Conservation (phyloP, 1,140 invertebrate species). For the Leucophenga varia region DNA sequence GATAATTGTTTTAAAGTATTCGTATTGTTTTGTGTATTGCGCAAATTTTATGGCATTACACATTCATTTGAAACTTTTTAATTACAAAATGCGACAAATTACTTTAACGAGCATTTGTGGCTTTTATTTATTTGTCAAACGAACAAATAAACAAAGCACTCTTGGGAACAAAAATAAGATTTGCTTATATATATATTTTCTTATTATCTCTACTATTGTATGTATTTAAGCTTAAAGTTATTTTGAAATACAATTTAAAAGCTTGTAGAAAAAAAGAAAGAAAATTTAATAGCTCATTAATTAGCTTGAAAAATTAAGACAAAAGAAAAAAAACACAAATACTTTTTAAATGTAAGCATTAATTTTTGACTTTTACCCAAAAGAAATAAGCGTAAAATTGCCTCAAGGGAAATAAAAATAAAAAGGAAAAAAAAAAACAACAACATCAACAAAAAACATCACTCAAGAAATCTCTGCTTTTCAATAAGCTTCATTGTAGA, state of each 20-base stretch:
- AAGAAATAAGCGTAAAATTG: too few relatives aligned
- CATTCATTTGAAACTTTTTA: conserved; percentile 42
- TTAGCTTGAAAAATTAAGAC: conserved; percentile 4
- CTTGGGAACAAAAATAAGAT: too few relatives aligned
- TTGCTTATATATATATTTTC: too few relatives aligned
- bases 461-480: conserved; percentile 26
- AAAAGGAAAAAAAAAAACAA: conserved; percentile 15
- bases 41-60: conserved; percentile 7
- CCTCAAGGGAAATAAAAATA: conserved; percentile 1
- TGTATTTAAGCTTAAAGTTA: too few relatives aligned
- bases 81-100: conserved; percentile 48
- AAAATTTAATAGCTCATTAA: conserved; percentile 9
- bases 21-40: conserved; percentile 7
- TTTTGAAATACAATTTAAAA: too few relatives aligned
- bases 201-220: too few relatives aligned
- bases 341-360: conserved; percentile 7
- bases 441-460: conserved; percentile 10
- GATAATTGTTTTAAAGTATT: conserved; percentile 45
- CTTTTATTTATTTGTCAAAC: background rate
- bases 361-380: background rate
- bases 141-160: background rate
- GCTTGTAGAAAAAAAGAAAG: conserved; percentile 5
- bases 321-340: conserved; percentile 2
- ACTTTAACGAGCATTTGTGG: conserved; percentile 38
- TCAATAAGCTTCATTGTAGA: too few relatives aligned